Evolutionary conservation across 1,140 invertebrate species (phyloP).

Genomic region (Gonatopus flavifemur): DNA sequence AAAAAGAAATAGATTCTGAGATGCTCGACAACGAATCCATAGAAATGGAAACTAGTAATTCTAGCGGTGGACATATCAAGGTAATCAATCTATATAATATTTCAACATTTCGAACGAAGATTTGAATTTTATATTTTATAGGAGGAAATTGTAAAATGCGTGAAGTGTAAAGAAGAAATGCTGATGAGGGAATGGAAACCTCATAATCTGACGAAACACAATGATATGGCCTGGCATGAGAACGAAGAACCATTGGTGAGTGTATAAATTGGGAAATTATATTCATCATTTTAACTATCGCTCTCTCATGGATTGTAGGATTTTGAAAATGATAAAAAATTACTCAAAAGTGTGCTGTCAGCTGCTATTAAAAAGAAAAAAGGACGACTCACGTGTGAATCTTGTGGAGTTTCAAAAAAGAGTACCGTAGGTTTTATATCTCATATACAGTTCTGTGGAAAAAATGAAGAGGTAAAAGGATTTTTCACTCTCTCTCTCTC

Average conservation of each 20-base stretch:
- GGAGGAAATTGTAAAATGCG: slow-evolving; percentile 32
- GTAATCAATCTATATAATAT: too few relatives aligned
- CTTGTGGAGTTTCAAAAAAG: slow-evolving; percentile 58
- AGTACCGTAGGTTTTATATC: slow-evolving; percentile 66
- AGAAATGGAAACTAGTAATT: too few relatives aligned
- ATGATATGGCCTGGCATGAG: slow-evolving; percentile 55
- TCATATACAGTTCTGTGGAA: slow-evolving; percentile 65
- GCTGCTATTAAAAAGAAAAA: slow-evolving; percentile 41
- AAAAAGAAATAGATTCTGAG: too few relatives aligned
- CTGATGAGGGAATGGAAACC: slow-evolving; percentile 41
- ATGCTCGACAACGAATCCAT: too few relatives aligned
- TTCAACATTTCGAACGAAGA: too few relatives aligned
- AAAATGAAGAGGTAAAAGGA: slow-evolving; percentile 57
- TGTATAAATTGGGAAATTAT: slow-evolving; percentile 11
- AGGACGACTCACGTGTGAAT: slow-evolving; percentile 60
- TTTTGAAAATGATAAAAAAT: slow-evolving; percentile 44
- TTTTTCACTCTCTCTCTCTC: slow-evolving; percentile 17
- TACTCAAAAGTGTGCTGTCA: slow-evolving; percentile 37
- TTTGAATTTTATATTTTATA: too few relatives aligned
- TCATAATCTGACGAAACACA: slow-evolving; percentile 57
- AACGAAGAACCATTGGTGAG: slow-evolving; percentile 47
- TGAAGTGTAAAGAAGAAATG: slow-evolving; percentile 42
- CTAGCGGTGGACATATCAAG: too few relatives aligned
- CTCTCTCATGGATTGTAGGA: slow-evolving; percentile 44
- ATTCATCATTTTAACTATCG: neutral